Conservation (phyloP, 2,888 invertebrate species). For the Colostygia pectinataria region DNA sequence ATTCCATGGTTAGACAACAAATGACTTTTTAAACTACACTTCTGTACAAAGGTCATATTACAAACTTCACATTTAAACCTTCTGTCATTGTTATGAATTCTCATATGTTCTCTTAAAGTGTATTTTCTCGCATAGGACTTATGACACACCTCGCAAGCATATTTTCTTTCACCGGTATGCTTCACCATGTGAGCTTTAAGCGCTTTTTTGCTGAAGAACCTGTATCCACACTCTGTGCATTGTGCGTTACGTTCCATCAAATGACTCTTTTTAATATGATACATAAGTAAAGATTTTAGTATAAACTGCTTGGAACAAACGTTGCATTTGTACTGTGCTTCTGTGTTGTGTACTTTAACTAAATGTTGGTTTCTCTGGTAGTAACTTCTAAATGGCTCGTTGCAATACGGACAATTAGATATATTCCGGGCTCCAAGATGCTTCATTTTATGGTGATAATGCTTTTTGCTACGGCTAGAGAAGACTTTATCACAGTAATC, state of each 20-base stretch:
- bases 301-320: slow-evolving; percentile 63
- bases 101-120: slow-evolving; percentile 66
- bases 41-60: slow-evolving; percentile 65
- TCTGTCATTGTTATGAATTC: slow-evolving; percentile 73
- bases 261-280: slow-evolving; percentile 45
- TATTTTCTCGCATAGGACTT: slow-evolving; percentile 70
- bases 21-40: slow-evolving; percentile 60
- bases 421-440: slow-evolving; percentile 67
- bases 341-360: slow-evolving; percentile 67
- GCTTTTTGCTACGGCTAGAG: slow-evolving; percentile 54
- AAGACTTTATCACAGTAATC: slow-evolving; percentile 70
- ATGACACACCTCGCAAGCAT: slow-evolving; percentile 59
- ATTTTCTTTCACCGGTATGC: slow-evolving; percentile 68
- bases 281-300: slow-evolving; percentile 65
- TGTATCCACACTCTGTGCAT: slow-evolving; percentile 75
- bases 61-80: slow-evolving; percentile 70
- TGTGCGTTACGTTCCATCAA: slow-evolving; percentile 75
- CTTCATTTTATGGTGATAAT: slow-evolving; percentile 68
- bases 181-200: slow-evolving; percentile 78
- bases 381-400: slow-evolving; percentile 65
- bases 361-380: slow-evolving; percentile 71
- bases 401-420: slow-evolving; percentile 67
- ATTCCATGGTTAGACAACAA: slow-evolving; percentile 18
- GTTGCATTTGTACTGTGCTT: slow-evolving; percentile 71
- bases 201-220: slow-evolving; percentile 80